These are phyloP conservation scores for Drepana falcataria DNA, from an alignment of 2,888 invertebrate species.

Conservation along the genomic window DNA sequence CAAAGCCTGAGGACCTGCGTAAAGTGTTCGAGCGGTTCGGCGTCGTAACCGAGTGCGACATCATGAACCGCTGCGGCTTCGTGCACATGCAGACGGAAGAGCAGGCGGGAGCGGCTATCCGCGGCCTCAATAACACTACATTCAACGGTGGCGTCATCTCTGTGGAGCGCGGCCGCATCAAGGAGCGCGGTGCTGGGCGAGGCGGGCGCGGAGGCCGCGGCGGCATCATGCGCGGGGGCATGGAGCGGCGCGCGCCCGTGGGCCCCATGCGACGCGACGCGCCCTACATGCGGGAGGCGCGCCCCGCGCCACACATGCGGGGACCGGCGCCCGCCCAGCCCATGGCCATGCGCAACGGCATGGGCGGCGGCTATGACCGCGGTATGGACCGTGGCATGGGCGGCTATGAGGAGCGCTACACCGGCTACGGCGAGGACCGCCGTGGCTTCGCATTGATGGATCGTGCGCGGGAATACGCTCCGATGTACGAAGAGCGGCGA, in stretches of 20 bases:
- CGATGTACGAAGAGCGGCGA: slow-evolving; percentile 56
- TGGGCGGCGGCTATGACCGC: slow-evolving; percentile 54
- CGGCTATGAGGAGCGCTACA: slow-evolving; percentile 64
- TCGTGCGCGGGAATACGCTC: slow-evolving; percentile 55
- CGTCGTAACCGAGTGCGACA: slow-evolving; percentile 94
- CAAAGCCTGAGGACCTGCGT: slow-evolving; percentile 89
- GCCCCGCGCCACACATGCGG: slow-evolving; percentile 50
- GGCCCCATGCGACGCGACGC: slow-evolving; percentile 51
- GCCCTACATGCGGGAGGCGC: slow-evolving; percentile 51
- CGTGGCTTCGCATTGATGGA: slow-evolving; percentile 68
- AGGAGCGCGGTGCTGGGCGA: slow-evolving; percentile 81
- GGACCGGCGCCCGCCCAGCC: slow-evolving; percentile 47
- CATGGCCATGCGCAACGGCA: slow-evolving; percentile 48
- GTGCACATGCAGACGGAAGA: slow-evolving; percentile 92
- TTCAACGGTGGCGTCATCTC: slow-evolving; percentile 92
- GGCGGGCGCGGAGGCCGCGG: slow-evolving; percentile 63
- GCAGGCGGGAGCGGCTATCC: slow-evolving; percentile 89
- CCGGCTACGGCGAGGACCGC: slow-evolving; percentile 64
- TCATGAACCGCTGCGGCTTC: slow-evolving; percentile 96
- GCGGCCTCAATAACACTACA: slow-evolving; percentile 86
- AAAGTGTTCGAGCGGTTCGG: slow-evolving; percentile 92
- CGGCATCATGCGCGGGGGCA: slow-evolving; percentile 68
- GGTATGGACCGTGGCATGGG: slow-evolving; percentile 41
- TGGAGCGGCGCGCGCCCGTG: slow-evolving; percentile 48
- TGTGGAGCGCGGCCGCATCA: slow-evolving; percentile 90